A percentile compares a stretch with the other conserved stretches of the same genome.
Evolutionary conservation across 1,140 invertebrate genomes (phyloP).

Genomic region (Euura saliciscinereae): DNA sequence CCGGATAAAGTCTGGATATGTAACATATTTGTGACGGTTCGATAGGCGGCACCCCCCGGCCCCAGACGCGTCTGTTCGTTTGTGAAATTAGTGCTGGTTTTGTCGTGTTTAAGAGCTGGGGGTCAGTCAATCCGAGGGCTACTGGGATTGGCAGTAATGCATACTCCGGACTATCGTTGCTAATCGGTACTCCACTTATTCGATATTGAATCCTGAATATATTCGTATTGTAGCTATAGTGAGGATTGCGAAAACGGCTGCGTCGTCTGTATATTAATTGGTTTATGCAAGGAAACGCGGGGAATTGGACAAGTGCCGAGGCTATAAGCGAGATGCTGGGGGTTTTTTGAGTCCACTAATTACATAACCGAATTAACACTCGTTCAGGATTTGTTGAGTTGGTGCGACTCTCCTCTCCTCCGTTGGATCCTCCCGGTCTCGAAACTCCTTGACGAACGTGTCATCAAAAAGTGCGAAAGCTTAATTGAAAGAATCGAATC

Average conservation of each 20-base stretch:
- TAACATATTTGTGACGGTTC: slow-evolving; percentile 47
- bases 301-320: no score
- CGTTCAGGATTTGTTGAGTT: neutral
- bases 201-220: neutral
- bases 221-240: neutral
- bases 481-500: slow-evolving; percentile 57
- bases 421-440: no score
- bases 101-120: slow-evolving; percentile 45
- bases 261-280: slow-evolving; percentile 2
- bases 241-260: neutral
- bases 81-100: slow-evolving; percentile 62
- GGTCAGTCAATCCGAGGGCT: neutral
- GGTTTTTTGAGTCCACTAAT: neutral
- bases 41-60: slow-evolving; percentile 26
- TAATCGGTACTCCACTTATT: neutral
- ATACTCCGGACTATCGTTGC: neutral
- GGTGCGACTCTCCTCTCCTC: neutral
- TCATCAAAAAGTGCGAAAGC: slow-evolving; percentile 60
- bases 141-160: neutral
- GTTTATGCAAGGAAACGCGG: neutral
- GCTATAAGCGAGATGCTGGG: neutral
- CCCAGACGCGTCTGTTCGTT: slow-evolving; percentile 53
- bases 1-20: slow-evolving; percentile 26
- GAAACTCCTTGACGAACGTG: slow-evolving; percentile 25
- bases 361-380: slow-evolving; percentile 3